These are phyloP conservation scores for Phorcus lineatus DNA, from an alignment of 2,888 invertebrate genomes.

Conservation along the genomic window DNA sequence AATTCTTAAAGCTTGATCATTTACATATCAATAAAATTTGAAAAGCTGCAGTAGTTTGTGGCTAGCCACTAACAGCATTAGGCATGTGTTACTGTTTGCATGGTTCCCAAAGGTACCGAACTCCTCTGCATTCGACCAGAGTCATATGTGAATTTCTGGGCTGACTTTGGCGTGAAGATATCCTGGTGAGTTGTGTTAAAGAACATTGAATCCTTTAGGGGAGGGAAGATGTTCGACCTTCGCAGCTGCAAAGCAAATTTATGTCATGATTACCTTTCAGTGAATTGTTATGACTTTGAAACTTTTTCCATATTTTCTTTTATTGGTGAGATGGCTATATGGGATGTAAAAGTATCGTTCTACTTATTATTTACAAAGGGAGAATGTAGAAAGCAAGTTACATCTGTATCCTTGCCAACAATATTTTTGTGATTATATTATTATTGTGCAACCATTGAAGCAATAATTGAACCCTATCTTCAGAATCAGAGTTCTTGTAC, in stretches of 20 bases:
- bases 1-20: no score
- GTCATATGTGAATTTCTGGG: constrained; percentile 53
- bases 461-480: no score
- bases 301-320: background rate
- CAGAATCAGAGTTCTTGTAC: constrained; percentile 17
- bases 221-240: constrained; percentile 65
- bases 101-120: constrained; percentile 70
- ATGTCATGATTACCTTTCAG: background rate
- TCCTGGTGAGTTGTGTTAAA: constrained; percentile 69
- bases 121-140: constrained; percentile 66
- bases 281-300: no score
- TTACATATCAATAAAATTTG: no score
- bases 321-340: no score
- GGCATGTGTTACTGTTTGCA: constrained; percentile 33
- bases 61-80: background rate
- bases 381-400: no score
- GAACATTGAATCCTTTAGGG: constrained; percentile 52
- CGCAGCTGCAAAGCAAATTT: constrained; percentile 56
- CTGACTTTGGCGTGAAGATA: constrained; percentile 61
- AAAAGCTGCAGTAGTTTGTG: no score
- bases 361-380: no score
- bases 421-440: no score
- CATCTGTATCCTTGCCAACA: no score
- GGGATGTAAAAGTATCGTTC: no score
- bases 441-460: no score